A percentile compares a stretch with the other conserved stretches of the same genome.
Evolutionary conservation across 2,888 invertebrate species (phyloP).

Genomic region (Biston stratarius): DNA sequence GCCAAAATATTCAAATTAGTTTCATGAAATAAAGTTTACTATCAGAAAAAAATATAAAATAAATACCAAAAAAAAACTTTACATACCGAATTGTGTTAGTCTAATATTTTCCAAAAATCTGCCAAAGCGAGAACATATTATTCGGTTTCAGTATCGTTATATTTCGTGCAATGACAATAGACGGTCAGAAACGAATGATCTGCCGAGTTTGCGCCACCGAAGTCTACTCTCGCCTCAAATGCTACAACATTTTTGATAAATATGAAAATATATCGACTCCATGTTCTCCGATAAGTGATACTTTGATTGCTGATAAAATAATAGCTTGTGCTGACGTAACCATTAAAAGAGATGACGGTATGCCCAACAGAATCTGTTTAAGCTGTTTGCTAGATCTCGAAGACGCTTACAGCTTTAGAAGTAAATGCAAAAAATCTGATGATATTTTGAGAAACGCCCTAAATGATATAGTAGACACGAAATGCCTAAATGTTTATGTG

Average conservation of each 20-base stretch:
- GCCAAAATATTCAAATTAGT: no score
- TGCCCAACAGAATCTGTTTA: slow-evolving; percentile 70
- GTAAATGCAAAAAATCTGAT: slow-evolving; percentile 69
- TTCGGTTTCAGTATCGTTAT: neutral
- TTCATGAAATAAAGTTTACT: no score
- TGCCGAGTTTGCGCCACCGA: slow-evolving; percentile 18
- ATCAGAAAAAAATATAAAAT: no score
- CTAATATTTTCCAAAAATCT: no score
- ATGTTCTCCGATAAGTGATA: slow-evolving; percentile 56
- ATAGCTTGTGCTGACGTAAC: slow-evolving; percentile 63
- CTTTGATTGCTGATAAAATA: slow-evolving; percentile 64
- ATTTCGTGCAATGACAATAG: neutral
- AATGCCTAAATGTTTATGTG: neutral
- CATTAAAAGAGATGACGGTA: slow-evolving; percentile 64
- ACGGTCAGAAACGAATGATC: neutral
- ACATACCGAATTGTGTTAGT: no score
- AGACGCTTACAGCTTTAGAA: slow-evolving; percentile 66
- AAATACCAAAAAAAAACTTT: no score
- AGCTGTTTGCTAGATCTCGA: slow-evolving; percentile 69
- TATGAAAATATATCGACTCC: neutral
- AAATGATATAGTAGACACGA: neutral
- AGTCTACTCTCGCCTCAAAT: neutral
- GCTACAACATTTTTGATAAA: slow-evolving; percentile 12
- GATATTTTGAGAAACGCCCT: slow-evolving; percentile 48
- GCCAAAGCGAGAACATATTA: no score